Conservation (phyloP, 1,140 invertebrate genomes). For the Zaprionus davidi region DNA sequence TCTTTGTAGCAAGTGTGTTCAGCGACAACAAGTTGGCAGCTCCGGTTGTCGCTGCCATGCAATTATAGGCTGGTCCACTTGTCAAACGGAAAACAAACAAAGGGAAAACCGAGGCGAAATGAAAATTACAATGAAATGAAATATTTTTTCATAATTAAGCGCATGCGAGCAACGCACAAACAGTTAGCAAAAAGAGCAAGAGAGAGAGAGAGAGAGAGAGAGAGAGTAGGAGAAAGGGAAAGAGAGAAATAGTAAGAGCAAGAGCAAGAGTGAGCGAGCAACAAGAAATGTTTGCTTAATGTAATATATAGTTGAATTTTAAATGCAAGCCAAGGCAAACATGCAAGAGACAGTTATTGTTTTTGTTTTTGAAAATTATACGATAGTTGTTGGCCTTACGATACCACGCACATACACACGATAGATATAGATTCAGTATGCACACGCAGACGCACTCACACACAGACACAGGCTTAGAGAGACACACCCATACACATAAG, state of each 20-base stretch:
- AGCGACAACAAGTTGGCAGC: conserved; percentile 32
- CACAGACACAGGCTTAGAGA: conserved; percentile 37
- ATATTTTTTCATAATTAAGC: conserved; percentile 63
- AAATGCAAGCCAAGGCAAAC: conserved; percentile 68
- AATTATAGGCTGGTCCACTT: conserved; percentile 38
- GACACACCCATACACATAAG: conserved; percentile 53
- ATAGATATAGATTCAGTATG: conserved; percentile 10
- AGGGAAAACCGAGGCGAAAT: conserved; percentile 14
- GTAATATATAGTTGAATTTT: conserved; percentile 12
- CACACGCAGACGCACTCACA: conserved; percentile 11
- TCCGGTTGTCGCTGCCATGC: conserved; percentile 37
- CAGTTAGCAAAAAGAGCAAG: conserved; percentile 19
- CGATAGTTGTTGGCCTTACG: conserved; percentile 31
- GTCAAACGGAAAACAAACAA: conserved; percentile 46
- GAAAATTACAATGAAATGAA: conserved; percentile 40
- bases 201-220: conserved; percentile 14
- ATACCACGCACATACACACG: conserved; percentile 34
- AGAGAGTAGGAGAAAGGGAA: conserved; percentile 21
- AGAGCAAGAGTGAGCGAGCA: conserved; percentile 8
- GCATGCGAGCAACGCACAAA: conserved; percentile 66
- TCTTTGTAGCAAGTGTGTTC: conserved; percentile 29
- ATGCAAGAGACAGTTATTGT: conserved; percentile 56
- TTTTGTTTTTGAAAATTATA: conserved; percentile 40
- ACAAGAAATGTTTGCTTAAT: conserved; percentile 32
- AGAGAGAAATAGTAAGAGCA: conserved; percentile 9